Base-by-base conservation (phyloP, 1,140 invertebrate genomes). In the Chelonus insularis region DNA sequence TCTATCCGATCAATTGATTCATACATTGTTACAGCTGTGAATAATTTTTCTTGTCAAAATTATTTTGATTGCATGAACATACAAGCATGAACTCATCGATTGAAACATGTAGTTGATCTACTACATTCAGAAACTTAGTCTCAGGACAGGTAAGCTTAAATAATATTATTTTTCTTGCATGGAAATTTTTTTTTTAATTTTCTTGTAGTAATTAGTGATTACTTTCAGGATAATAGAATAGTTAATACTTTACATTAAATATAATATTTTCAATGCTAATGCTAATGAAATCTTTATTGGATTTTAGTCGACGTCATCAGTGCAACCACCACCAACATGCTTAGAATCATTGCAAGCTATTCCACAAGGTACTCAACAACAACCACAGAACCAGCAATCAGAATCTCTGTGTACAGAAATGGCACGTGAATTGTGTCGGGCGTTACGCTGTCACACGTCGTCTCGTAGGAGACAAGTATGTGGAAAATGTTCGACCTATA, bases 361-460 rank as follows among this genome's bases (percentile, higher is more conserved):
- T 56, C 72, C 76, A 18, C 78, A 80, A 64, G 67, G 69, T 12
- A 66, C 69, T 43, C 73, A 72, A 56, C 69, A 69, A 20, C 69
- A 72, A 14, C 66, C 75, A 48, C 68, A 72, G 29, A 71, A 76
- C 14, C 74, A 77, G 34, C 72, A 76, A 1, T 85, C 90, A 72
- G 89, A 92, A 74, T 92, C 92, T 1, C 72, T 93, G 6, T 94
- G 91, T 77, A 85, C 89, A 0, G 90, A 93, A 79, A 92, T 93
- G 89, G 86, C 86, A 16, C 88, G 91, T 61, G 91, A 94, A 73
- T 74, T 93, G 14, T 87, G 89, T 62, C 92, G 92, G 67, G 91
- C 91, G 11, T 77, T 93, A 45, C 81, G 86, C 58, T 93, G 91
- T 71, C 81, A 86, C 36, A 87, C 88, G 1, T 90, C 90, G 12